A percentile compares a stretch with the other conserved stretches of the same genome.
phyloP scores from a whole-genome alignment of 2,888 invertebrate species.

The Tridacna crocea region DNA sequence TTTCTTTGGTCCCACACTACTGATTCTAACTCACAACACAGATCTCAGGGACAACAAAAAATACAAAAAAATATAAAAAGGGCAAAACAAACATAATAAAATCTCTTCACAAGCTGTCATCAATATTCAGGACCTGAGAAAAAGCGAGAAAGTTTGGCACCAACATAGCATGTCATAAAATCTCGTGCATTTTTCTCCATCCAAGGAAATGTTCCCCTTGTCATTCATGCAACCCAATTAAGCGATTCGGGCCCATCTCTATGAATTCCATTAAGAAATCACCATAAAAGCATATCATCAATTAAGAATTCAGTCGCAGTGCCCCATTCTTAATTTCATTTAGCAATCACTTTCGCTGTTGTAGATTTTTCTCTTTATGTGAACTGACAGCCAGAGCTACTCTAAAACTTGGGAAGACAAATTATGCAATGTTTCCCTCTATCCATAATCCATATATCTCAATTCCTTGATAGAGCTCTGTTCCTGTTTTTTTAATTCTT shows the following conservation, averaged over 20 bases:
- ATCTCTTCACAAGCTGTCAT: conserved; percentile 28
- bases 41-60: too few relatives aligned
- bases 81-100: conserved; percentile 27
- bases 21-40: too few relatives aligned
- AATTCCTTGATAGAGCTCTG: background rate
- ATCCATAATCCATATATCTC: conserved; percentile 26
- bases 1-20: too few relatives aligned
- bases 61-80: background rate
- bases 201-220: conserved; percentile 42
- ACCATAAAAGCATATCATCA: conserved; percentile 66
- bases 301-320: conserved; percentile 53
- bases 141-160: conserved; percentile 28
- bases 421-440: conserved; percentile 51
- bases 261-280: conserved; percentile 67
- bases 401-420: conserved; percentile 45
- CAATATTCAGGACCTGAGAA: conserved; percentile 21
- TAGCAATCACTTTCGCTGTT: conserved; percentile 51
- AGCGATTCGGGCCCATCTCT: conserved; percentile 51
- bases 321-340: conserved; percentile 64
- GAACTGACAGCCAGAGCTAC: conserved; percentile 56
- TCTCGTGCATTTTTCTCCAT: conserved; percentile 43
- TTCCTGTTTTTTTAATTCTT: background rate
- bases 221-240: conserved; percentile 60
- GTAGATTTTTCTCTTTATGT: conserved; percentile 54
- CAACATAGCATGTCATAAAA: conserved; percentile 44